A percentile compares a stretch with the other conserved stretches of the same genome.
Conservation (phyloP, 2,113 vertebrate genomes). For the Ardeotis arabs region DNA sequence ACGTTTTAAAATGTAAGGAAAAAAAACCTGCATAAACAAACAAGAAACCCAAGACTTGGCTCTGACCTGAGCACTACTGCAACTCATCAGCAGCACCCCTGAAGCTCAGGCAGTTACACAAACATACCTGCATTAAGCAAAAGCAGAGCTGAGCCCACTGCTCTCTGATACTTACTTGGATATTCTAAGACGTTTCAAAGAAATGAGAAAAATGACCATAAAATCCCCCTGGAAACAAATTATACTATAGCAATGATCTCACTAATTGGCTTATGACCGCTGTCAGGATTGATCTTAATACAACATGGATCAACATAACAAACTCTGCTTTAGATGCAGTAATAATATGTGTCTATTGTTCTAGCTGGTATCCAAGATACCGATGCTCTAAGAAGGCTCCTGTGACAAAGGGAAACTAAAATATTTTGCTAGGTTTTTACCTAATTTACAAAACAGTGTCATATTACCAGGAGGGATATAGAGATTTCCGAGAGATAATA, state of each 20-base stretch:
- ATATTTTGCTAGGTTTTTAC: not conserved
- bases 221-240: not conserved
- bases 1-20: not conserved
- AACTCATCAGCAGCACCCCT: not conserved
- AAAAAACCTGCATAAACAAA: not conserved
- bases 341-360: not conserved
- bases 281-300: not conserved
- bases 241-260: not conserved
- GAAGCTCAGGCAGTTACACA: not conserved
- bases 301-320: not conserved
- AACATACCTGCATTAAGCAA: not conserved
- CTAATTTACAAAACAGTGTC: not conserved
- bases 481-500: not conserved
- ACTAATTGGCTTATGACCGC: not conserved
- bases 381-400: not conserved
- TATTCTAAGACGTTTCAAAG: not conserved
- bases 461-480: not conserved
- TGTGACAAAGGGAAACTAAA: not conserved
- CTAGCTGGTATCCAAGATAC: rapidly evolving
- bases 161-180: not conserved
- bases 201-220: not conserved
- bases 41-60: not conserved
- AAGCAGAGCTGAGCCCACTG: not conserved
- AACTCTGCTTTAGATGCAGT: not conserved
- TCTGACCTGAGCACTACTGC: not conserved